These are phyloP conservation scores for Eurystomus glaucurus DNA, from an alignment of 2,797 vertebrate genomes.

Conservation along the genomic window DNA sequence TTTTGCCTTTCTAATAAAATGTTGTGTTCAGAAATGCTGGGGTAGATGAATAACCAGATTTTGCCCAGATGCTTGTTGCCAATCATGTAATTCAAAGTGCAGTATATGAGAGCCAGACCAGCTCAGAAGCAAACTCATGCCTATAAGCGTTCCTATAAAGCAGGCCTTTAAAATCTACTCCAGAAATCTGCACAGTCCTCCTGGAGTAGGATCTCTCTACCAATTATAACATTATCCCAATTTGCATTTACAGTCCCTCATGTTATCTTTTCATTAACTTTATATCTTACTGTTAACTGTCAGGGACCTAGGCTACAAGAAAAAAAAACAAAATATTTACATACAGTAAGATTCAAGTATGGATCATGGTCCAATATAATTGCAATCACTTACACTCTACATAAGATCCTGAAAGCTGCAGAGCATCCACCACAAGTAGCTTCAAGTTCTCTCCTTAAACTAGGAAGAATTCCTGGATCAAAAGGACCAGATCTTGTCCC, in stretches of 20 bases:
- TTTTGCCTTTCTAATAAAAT: conserved; percentile 1
- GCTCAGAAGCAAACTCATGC: neutral
- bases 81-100: neutral
- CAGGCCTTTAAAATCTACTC: neutral
- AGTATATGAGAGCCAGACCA: neutral
- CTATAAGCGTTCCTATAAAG: neutral
- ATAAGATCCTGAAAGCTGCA: neutral
- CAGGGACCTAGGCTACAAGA: neutral
- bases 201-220: neutral
- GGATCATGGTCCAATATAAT: neutral
- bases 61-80: neutral
- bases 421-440: neutral
- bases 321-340: neutral
- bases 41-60: conserved; percentile 19
- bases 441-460: neutral
- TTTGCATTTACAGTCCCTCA: neutral
- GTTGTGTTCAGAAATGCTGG: conserved; percentile 9
- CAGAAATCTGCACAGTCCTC: neutral
- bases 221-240: neutral
- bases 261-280: neutral
- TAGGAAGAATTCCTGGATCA: neutral
- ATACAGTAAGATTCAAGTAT: neutral
- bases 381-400: neutral
- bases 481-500: neutral
- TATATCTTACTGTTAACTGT: neutral